Evolutionary conservation across 2,113 vertebrate genomes (phyloP).

Genomic region (Phylloscopus whistleri): DNA sequence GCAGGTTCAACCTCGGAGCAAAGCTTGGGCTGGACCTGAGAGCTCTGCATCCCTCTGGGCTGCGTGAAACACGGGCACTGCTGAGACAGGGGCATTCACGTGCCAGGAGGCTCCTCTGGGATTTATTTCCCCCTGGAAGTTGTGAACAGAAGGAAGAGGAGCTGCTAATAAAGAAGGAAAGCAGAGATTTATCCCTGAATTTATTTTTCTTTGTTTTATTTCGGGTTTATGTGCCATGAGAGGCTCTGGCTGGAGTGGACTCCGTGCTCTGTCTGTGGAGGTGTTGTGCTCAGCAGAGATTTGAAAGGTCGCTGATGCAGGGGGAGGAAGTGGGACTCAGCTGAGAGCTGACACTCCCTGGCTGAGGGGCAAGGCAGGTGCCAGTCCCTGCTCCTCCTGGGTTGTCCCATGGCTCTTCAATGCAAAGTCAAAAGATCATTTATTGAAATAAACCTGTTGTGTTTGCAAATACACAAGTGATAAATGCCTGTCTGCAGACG

Average conservation of each 20-base stretch:
- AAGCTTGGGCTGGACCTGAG: neutral
- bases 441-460: neutral
- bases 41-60: neutral
- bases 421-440: neutral
- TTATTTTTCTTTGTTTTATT: neutral
- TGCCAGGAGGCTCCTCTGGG: neutral
- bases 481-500: neutral
- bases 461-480: accelerated
- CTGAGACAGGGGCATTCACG: neutral
- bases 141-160: neutral
- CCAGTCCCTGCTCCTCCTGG: neutral
- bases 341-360: neutral
- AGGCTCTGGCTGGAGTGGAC: neutral
- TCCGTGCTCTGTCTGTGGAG: neutral
- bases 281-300: neutral
- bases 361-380: neutral
- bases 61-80: neutral
- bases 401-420: neutral
- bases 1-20: neutral
- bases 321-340: neutral
- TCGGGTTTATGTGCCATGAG: neutral
- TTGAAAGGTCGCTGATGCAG: neutral
- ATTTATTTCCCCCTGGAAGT: neutral
- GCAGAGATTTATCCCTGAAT: neutral
- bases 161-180: neutral